Evolutionary conservation across 2,797 vertebrate genomes (phyloP), one percentile per base, ranked within the genome.

Genomic region (Hypotaenidia philippensis): DNA sequence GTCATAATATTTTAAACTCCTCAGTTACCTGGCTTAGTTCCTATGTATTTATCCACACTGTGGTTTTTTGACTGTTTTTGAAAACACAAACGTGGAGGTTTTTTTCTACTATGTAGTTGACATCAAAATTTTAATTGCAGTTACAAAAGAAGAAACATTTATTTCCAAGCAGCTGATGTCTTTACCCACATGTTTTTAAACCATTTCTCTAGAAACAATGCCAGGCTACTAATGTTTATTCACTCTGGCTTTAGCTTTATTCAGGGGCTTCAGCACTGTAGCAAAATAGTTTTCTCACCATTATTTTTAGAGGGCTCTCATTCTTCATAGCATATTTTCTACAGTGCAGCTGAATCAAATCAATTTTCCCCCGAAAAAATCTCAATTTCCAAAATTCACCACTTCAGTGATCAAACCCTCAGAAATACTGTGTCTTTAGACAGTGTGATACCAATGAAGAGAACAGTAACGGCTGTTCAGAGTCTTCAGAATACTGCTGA

Each of bases 321-420:
- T 66, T 61, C 55, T 88, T 75, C 53, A 71, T 3, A 71, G 41
- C 27, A 88, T 50, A 53, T 93, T 94, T 93, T 90, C 38, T 69
- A 56, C 47, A 65, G 25, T 23, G 21, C 34, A 34, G 69, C 57
- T 86, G 50, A 75, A 56, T 36, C 57, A 81, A 91, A 93, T 69
- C 38, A 83, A n/a, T 91, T 90, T 90, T 65, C 27, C 38, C 34
- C 65, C 40, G 59, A 87, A 93, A 93, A 83, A 86, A 93, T 63
- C n/a, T 63, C 66, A 14, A 0, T 76, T 94, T 88, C 79, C 55
- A 79, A 78, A 91, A 84, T 52, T 15, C 47, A 90, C 15, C 65
- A 65, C 45, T 55, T 78, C n/a, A 75, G 17, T 47, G 69, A 71
- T 45, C 34, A 87, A 87, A 81, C 41, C 40, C 45, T 65, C 47